Percentiles rank a stretch among this genome's conserved stretches.
These are phyloP conservation scores for Drosophila cardini DNA, from an alignment of 1,140 invertebrate genomes.

Conservation along the genomic window DNA sequence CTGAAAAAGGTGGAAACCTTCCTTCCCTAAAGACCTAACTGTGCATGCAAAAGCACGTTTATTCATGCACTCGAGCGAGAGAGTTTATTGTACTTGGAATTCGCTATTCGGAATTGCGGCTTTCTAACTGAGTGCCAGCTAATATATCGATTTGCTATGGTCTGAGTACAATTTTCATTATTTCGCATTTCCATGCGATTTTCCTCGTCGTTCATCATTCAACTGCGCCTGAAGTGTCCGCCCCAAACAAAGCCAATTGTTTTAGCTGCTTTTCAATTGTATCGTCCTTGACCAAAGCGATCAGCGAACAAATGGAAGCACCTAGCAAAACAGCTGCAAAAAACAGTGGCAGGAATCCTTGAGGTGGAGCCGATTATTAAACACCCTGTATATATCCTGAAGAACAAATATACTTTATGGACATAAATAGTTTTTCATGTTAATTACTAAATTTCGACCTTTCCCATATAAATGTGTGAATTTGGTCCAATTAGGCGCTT, in stretches of 20 bases:
- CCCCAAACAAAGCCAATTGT: slow-evolving; percentile 1
- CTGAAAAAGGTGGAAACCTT: background rate
- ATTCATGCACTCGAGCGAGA: slow-evolving; percentile 11
- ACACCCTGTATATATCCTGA: no score
- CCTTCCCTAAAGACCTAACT: slow-evolving; percentile 24
- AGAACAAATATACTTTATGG: no score
- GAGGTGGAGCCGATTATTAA: no score
- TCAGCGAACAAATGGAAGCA: background rate
- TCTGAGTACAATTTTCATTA: slow-evolving; percentile 19
- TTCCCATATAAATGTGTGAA: no score
- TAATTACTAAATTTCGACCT: no score
- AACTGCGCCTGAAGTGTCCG: background rate
- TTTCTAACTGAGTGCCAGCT: slow-evolving; percentile 21
- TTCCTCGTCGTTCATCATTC: background rate
- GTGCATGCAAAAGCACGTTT: slow-evolving; percentile 28
- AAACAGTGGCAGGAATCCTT: no score
- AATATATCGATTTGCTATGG: slow-evolving; percentile 23
- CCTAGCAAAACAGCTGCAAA: background rate
- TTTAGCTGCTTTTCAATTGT: background rate
- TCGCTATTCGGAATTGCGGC: slow-evolving; percentile 10
- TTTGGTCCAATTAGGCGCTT: no score
- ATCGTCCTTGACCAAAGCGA: slow-evolving; percentile 32
- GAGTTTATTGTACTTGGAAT: slow-evolving; percentile 1
- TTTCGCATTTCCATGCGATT: background rate
- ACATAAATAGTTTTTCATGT: no score